A percentile compares a stretch with the other conserved stretches of the same genome.
phyloP scores from a whole-genome alignment of 2,888 invertebrate genomes.

The Drosophila histrio region DNA sequence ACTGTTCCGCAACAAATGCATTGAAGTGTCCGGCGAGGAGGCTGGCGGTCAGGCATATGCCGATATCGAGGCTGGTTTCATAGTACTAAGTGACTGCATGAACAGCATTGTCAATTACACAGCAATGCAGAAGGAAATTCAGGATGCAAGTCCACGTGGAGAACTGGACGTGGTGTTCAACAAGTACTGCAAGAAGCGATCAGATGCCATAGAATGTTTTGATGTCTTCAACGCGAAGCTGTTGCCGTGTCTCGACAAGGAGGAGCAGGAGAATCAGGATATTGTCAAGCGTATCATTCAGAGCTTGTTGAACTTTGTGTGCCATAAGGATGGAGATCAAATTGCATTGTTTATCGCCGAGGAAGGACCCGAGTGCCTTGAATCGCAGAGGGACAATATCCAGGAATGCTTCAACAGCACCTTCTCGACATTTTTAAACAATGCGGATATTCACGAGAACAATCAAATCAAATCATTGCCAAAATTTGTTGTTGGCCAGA shows the following conservation, averaged over 20 bases:
- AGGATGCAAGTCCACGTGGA: conserved; percentile 88
- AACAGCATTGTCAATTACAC: conserved; percentile 86
- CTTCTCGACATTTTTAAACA: conserved; percentile 84
- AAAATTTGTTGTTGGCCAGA: conserved; percentile 86
- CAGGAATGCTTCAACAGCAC: conserved; percentile 88
- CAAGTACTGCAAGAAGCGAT: conserved; percentile 88
- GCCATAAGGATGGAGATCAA: conserved; percentile 92
- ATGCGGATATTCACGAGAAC: conserved; percentile 84
- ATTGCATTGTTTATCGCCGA: conserved; percentile 93
- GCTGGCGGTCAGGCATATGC: conserved; percentile 85
- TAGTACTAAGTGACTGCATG: conserved; percentile 86
- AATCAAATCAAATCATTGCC: conserved; percentile 85
- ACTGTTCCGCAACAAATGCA: conserved; percentile 88
- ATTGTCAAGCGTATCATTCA: conserved; percentile 88
- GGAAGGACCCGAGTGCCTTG: conserved; percentile 91
- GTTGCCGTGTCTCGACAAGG: conserved; percentile 87
- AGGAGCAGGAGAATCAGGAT: conserved; percentile 87
- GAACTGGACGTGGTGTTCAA: conserved; percentile 89
- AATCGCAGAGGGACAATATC: conserved; percentile 86
- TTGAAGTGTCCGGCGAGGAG: conserved; percentile 86
- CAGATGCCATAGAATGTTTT: conserved; percentile 85
- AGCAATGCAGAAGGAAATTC: conserved; percentile 87
- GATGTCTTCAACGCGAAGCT: conserved; percentile 86
- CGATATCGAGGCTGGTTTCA: conserved; percentile 84
- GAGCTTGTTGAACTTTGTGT: conserved; percentile 89